Percentiles rank a stretch among this genome's conserved stretches.
Conservation (phyloP, 1,140 invertebrate genomes). For the Andrena cerasifolii region DNA sequence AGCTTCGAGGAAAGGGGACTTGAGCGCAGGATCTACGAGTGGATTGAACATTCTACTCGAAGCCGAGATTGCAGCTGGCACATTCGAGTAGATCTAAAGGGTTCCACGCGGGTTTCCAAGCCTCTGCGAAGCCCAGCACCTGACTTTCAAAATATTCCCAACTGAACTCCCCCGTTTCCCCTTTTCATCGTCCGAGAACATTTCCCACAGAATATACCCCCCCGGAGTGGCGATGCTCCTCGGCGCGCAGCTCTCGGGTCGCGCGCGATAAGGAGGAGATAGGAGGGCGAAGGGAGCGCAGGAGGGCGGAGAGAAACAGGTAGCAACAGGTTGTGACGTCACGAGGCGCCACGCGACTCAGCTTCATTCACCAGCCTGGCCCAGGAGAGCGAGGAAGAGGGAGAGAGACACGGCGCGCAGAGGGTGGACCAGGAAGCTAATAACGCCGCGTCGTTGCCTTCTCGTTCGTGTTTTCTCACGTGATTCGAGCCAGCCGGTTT, state of each 20-base stretch:
- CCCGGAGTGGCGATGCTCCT: no score
- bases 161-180: no score
- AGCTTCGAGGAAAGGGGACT: no score
- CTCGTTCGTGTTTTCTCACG: conserved; percentile 65
- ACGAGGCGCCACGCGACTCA: conserved; percentile 73
- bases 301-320: conserved; percentile 65
- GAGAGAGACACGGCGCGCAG: conserved; percentile 1
- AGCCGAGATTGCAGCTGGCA: no score
- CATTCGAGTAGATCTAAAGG: no score
- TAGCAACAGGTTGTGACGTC: conserved; percentile 79
- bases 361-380: conserved; percentile 78
- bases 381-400: conserved; percentile 24
- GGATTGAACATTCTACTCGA: no score
- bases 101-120: no score
- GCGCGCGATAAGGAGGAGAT: conserved; percentile 24
- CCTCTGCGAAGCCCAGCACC: no score
- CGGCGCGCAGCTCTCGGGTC: no score
- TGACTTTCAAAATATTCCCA: no score
- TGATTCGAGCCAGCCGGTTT: conserved; percentile 67
- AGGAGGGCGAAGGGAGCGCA: conserved; percentile 20
- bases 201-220: not conserved
- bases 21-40: no score
- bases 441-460: conserved; percentile 48
- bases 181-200: no score
- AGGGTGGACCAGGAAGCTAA: conserved; percentile 67